Conservation (phyloP, 2,888 invertebrate species). For the Hypomecis punctinalis region DNA sequence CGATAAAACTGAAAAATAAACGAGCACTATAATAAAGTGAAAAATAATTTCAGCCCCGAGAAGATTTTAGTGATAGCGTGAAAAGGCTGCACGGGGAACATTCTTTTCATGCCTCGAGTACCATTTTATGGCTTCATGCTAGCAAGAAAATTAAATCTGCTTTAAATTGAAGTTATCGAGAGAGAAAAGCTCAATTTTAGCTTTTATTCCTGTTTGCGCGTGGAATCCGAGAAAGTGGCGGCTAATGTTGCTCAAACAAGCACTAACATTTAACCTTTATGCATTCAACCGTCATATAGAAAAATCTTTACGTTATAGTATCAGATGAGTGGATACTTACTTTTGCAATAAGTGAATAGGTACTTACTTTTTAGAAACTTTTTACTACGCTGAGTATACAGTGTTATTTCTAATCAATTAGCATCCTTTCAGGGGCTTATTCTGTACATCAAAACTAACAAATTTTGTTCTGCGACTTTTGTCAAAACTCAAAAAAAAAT, state of each 20-base stretch:
- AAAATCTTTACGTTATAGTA: no score
- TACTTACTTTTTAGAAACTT: no score
- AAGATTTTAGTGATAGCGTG: constrained; percentile 48
- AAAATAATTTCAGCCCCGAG: constrained; percentile 36
- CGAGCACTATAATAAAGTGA: constrained; percentile 23
- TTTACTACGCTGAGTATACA: no score
- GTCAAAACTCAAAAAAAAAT: no score
- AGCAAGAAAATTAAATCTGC: constrained; percentile 47
- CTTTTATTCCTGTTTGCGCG: constrained; percentile 1
- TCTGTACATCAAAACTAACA: no score
- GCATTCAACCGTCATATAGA: no score
- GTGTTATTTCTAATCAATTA: no score
- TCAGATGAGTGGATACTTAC: no score
- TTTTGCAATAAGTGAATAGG: no score
- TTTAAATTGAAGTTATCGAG: constrained; percentile 29
- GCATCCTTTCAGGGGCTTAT: no score
- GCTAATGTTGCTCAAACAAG: background rate
- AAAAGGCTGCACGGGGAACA: constrained; percentile 48
- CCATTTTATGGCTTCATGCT: constrained; percentile 53
- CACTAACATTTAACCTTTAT: background rate
- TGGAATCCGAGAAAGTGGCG: background rate
- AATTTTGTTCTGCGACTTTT: no score
- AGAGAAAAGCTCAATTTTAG: constrained; percentile 14
- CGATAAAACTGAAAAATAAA: constrained; percentile 24
- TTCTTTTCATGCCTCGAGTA: constrained; percentile 49